Base-by-base conservation (phyloP, 1,140 invertebrate genomes). In the Pseudomyrmex flavicornis region DNA sequence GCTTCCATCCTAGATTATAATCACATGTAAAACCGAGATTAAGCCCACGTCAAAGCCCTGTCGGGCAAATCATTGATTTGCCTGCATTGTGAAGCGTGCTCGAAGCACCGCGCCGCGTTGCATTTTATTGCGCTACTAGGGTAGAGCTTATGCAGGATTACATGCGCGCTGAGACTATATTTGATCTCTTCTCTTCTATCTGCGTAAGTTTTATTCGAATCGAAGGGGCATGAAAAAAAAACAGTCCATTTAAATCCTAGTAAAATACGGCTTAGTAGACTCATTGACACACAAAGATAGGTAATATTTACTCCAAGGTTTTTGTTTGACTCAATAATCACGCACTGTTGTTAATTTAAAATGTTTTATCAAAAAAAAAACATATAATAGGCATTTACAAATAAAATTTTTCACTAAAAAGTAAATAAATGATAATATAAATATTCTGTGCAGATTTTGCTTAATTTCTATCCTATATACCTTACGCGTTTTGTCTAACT, bases 11-110 rank as follows among this genome's bases (percentile, higher is more conserved):
- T 61, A 59, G 22, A 0, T 54, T 87, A 85, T 90, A 91, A 91
- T 91, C 88, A 85, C 83, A 91, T 91, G 89, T 90, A 91, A 90
- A 88, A 89, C 73, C 82, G 66, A 88, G 89, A 90, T 91, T 91
- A 90, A 86, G 73, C 74, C 56, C 20, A 54, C 65, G 63, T 69
- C 58, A 68, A 72, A 84, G 82, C 50, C 79, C 65, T 35, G 66
- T 68, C 82, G 87, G 58, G 83, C 87, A 89, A 91, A 90, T 90
- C 87, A 86, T 86, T 90, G 90, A 91, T 91, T 91, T 89, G 79
- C 62, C 82, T 74, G 79, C 56, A 83, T 86, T 88, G 88, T 85
- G 66, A 85, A 85, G 50, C 82, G 46, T 80, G 44, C 82, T 88
- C 80, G 82, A 44, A 77, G 70, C 48, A 73, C 62, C 56, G 44